Percentiles rank a stretch among this genome's conserved stretches.
Evolutionary conservation across 1,140 invertebrate species (phyloP).

Genomic region (Phymorhynchus buccinoides): DNA sequence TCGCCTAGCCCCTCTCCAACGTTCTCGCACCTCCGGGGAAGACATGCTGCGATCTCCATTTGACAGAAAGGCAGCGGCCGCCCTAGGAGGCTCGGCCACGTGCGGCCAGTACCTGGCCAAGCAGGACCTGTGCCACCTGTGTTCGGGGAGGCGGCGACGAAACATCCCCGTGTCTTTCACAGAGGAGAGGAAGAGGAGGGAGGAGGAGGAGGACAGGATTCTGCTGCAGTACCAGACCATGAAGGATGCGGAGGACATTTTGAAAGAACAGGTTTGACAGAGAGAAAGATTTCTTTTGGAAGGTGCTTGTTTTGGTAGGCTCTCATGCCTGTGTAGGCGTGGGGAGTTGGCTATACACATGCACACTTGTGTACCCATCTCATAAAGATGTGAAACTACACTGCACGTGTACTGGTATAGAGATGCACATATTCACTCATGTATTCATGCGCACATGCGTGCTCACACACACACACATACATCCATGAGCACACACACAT

Average conservation of each 20-base stretch:
- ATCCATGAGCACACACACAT: neutral
- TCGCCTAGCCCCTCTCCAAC: slow-evolving; percentile 50
- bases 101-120: slow-evolving; percentile 71
- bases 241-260: slow-evolving; percentile 70
- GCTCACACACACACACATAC: neutral
- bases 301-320: too few species aligned
- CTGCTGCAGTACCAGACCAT: slow-evolving; percentile 72
- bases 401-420: too few species aligned
- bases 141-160: slow-evolving; percentile 70
- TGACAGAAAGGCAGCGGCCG: slow-evolving; percentile 37
- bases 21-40: slow-evolving; percentile 55
- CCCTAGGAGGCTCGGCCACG: slow-evolving; percentile 45
- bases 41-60: slow-evolving; percentile 25
- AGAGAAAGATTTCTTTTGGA: too few species aligned
- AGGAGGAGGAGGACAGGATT: slow-evolving; percentile 71
- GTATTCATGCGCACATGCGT: neutral
- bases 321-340: too few species aligned
- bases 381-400: too few species aligned
- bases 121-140: slow-evolving; percentile 73
- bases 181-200: slow-evolving; percentile 67
- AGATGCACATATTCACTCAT: neutral
- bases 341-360: too few species aligned
- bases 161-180: slow-evolving; percentile 71
- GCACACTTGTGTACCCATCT: too few species aligned
- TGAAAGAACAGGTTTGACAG: slow-evolving; percentile 67